These are phyloP conservation scores for Lagopus muta DNA, from an alignment of 2,113 vertebrate species.

Conservation along the genomic window DNA sequence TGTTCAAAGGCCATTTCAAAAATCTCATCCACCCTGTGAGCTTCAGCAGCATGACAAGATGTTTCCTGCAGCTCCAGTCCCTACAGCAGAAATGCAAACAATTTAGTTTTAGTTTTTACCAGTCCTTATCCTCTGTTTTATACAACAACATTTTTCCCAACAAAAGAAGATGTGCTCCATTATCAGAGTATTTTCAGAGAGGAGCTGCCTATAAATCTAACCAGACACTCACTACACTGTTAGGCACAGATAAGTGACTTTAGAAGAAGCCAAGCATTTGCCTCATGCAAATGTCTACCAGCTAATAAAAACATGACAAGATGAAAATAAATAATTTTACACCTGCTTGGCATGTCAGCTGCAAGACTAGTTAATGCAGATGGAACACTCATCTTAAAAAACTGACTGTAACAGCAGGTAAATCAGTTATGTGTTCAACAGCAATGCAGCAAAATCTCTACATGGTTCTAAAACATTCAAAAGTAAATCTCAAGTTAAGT, in stretches of 20 bases:
- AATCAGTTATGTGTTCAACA: neutral
- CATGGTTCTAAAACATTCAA: neutral
- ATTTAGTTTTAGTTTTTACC: neutral
- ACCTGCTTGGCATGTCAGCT: neutral
- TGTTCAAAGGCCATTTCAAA: constrained; percentile 91
- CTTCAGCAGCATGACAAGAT: constrained; percentile 96
- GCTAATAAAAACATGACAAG: neutral
- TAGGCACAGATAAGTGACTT: neutral
- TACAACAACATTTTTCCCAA: neutral
- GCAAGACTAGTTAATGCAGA: neutral
- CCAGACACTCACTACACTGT: neutral
- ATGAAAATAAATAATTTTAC: neutral
- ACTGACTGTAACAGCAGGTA: neutral
- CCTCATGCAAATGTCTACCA: neutral
- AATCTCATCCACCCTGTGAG: constrained; percentile 92
- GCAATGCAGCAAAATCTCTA: neutral
- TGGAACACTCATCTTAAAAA: neutral
- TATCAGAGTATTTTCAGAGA: neutral
- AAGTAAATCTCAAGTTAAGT: neutral
- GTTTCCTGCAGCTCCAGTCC: constrained; percentile 97
- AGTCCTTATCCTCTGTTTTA: neutral
- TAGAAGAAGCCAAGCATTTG: neutral
- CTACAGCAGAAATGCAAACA: constrained; percentile 72
- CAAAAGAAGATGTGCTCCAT: neutral
- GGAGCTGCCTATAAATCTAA: neutral